Percentiles rank a stretch among this genome's conserved stretches.
Evolutionary conservation across 2,797 vertebrate genomes (phyloP).

Genomic region (Strix occidentalis): DNA sequence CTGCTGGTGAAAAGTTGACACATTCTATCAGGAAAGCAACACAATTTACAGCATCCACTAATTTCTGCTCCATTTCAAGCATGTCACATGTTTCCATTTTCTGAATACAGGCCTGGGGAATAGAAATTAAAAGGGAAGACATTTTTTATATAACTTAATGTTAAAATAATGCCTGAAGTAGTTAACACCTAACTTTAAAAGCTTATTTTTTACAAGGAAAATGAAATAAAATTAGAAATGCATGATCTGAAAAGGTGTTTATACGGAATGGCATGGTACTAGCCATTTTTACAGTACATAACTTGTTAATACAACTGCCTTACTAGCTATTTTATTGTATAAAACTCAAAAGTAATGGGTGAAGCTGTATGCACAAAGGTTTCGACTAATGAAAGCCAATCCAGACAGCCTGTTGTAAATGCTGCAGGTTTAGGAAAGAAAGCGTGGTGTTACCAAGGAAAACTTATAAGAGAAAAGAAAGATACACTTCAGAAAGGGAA

Average conservation of each 20-base stretch:
- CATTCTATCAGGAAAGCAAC: constrained; percentile 83
- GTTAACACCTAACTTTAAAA: neutral
- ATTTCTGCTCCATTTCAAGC: constrained; percentile 76
- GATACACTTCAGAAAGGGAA: neutral
- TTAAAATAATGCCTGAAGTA: neutral
- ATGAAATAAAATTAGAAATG: neutral
- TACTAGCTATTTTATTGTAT: neutral
- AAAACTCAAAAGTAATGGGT: neutral
- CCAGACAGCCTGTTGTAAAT: neutral
- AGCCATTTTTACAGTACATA: neutral
- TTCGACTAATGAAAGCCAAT: neutral
- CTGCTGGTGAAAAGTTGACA: constrained; percentile 74
- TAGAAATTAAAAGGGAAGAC: neutral
- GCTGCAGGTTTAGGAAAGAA: neutral
- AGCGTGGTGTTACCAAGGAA: neutral
- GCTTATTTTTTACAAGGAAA: neutral
- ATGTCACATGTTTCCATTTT: constrained; percentile 79
- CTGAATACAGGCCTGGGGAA: constrained; percentile 75
- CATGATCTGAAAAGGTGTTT: neutral
- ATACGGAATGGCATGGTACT: neutral
- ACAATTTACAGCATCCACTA: constrained; percentile 78
- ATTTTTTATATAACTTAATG: neutral
- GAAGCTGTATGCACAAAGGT: neutral
- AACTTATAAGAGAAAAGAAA: neutral
- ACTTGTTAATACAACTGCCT: neutral